phyloP scores from a whole-genome alignment of 2,113 vertebrate genomes.

The Cavia porcellus region DNA sequence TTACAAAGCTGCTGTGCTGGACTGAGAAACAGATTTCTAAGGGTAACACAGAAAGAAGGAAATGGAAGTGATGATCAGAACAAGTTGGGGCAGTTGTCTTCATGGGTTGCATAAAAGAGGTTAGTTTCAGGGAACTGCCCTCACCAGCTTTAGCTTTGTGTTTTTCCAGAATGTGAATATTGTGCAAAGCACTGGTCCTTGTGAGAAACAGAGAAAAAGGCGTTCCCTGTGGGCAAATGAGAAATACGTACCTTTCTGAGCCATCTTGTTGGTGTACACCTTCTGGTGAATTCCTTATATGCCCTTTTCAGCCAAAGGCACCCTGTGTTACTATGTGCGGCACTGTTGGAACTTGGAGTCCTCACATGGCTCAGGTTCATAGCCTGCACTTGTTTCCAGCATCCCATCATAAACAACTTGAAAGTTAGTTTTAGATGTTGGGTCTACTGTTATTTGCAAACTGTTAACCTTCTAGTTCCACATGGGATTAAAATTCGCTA shows the following conservation, averaged over 20 bases:
- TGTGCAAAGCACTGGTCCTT: neutral
- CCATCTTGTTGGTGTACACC: neutral
- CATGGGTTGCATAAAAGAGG: neutral
- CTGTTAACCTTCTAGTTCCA: neutral
- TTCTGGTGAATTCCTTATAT: neutral
- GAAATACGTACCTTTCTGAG: constrained; percentile 1
- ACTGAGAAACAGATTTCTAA: neutral
- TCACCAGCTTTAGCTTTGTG: neutral
- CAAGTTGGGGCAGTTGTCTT: neutral
- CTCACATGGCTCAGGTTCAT: neutral
- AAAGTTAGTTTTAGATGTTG: neutral
- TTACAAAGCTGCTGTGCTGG: neutral
- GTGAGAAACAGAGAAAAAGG: neutral
- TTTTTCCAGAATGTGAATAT: neutral
- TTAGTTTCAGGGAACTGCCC: neutral
- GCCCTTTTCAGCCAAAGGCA: neutral
- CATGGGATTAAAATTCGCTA: neutral
- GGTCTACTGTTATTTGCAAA: neutral
- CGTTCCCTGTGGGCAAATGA: neutral
- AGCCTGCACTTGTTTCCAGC: neutral
- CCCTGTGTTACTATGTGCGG: accelerated
- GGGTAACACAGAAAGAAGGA: neutral
- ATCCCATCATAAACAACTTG: neutral
- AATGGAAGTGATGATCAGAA: neutral
- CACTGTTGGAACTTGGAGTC: neutral